Evolutionary conservation across 1,140 invertebrate species (phyloP).

Genomic region (Papilio xuthus): DNA sequence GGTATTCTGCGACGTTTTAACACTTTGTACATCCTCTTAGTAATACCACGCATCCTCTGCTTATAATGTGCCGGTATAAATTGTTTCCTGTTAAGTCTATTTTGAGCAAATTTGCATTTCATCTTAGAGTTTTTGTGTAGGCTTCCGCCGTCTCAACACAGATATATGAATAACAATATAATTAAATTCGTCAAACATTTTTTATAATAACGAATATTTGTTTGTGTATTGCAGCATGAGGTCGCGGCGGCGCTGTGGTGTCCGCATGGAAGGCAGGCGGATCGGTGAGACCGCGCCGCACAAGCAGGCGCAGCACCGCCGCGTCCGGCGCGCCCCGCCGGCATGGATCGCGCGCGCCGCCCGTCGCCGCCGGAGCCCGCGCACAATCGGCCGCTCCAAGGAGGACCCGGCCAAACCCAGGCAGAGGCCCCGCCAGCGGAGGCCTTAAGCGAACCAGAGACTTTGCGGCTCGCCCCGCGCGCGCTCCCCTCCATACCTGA

Average conservation of each 20-base stretch:
- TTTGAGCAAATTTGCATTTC: neutral
- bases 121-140: neutral
- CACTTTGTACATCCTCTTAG: conserved; percentile 53
- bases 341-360: conserved; percentile 76
- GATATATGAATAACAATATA: neutral
- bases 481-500: conserved; percentile 69
- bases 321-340: conserved; percentile 70
- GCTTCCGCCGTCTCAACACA: too few relatives aligned
- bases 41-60: conserved; percentile 19
- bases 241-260: conserved; percentile 73
- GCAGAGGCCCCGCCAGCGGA: conserved; percentile 56
- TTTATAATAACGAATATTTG: conserved; percentile 26
- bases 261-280: conserved; percentile 78
- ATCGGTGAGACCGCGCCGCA: conserved; percentile 70
- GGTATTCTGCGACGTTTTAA: conserved; percentile 44
- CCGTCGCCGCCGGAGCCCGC: conserved; percentile 70
- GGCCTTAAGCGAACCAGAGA: conserved; percentile 68
- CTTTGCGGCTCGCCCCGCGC: conserved; percentile 66
- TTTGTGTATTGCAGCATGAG: conserved; percentile 71
- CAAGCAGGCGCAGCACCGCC: conserved; percentile 69
- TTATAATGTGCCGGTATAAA: conserved; percentile 33
- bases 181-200: neutral
- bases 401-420: conserved; percentile 74
- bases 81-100: conserved; percentile 41
- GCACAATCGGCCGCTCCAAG: conserved; percentile 73